These are phyloP conservation scores for Actias luna DNA, from an alignment of 2,888 invertebrate species.

Conservation along the genomic window DNA sequence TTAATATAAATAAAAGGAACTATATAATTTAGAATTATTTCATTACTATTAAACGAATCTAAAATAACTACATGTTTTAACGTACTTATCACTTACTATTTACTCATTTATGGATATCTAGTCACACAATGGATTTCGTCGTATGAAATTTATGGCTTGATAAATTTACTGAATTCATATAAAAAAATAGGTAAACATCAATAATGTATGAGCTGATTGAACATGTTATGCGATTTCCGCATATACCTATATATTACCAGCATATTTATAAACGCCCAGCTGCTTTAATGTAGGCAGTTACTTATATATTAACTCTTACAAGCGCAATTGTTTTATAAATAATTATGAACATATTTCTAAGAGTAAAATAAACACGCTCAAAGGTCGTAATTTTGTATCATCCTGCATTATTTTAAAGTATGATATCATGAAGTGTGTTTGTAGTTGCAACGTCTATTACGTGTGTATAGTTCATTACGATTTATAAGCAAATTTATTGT, in stretches of 20 bases:
- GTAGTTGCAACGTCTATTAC: neutral
- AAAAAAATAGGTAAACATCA: neutral
- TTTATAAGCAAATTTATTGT: conserved; percentile 9
- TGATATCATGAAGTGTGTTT: conserved; percentile 32
- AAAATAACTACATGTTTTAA: too few relatives aligned
- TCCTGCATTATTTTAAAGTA: conserved; percentile 26
- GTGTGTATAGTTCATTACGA: neutral
- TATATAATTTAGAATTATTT: too few relatives aligned
- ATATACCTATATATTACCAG: neutral
- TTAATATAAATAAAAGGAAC: too few relatives aligned
- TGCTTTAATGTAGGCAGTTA: neutral
- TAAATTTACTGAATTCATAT: neutral
- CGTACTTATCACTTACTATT: too few relatives aligned
- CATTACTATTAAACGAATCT: too few relatives aligned
- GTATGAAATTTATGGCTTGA: too few relatives aligned
- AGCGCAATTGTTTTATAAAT: conserved; percentile 10
- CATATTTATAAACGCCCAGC: neutral
- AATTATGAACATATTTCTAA: conserved; percentile 24
- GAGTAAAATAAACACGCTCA: conserved; percentile 25
- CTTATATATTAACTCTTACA: neutral
- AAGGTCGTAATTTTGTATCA: conserved; percentile 25
- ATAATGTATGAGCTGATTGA: neutral
- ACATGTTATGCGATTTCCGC: neutral
- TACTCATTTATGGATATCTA: too few relatives aligned
- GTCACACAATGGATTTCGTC: too few relatives aligned